These are phyloP conservation scores for Stomatorhinus walkeri DNA, from an alignment of 2,797 vertebrate species.

Conservation along the genomic window DNA sequence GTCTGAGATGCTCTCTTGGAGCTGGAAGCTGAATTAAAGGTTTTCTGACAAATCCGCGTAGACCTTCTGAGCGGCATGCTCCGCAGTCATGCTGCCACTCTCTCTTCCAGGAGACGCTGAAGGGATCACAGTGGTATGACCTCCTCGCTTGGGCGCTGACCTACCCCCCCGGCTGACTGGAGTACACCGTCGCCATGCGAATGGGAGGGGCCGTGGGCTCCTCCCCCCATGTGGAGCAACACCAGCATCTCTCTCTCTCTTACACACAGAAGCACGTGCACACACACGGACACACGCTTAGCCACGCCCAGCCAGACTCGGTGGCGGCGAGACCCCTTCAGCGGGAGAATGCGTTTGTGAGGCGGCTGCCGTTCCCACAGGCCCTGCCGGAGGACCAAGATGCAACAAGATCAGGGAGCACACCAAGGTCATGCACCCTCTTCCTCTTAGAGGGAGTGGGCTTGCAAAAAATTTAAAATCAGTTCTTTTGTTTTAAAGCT, in stretches of 20 bases:
- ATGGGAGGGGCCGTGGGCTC: conserved; percentile 30
- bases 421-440: background rate
- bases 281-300: conserved; percentile 1
- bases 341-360: background rate
- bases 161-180: conserved; percentile 25
- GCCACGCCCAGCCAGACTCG: background rate
- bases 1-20: background rate
- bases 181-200: conserved; percentile 27
- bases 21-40: background rate
- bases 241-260: conserved; percentile 22
- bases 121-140: conserved; percentile 29
- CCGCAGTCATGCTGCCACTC: conserved; percentile 48
- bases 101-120: conserved; percentile 67
- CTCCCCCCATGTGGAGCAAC: conserved; percentile 40
- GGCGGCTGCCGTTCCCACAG: background rate
- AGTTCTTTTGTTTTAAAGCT: conserved; percentile 8
- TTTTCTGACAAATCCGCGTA: background rate
- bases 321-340: background rate
- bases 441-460: background rate
- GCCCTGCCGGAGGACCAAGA: background rate
- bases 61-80: conserved; percentile 9
- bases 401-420: conserved; percentile 15
- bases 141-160: conserved; percentile 36
- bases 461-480: background rate
- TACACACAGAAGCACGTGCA: conserved; percentile 18